Conservation (phyloP, 2,113 vertebrate genomes). For the Dasypus novemcinctus region DNA sequence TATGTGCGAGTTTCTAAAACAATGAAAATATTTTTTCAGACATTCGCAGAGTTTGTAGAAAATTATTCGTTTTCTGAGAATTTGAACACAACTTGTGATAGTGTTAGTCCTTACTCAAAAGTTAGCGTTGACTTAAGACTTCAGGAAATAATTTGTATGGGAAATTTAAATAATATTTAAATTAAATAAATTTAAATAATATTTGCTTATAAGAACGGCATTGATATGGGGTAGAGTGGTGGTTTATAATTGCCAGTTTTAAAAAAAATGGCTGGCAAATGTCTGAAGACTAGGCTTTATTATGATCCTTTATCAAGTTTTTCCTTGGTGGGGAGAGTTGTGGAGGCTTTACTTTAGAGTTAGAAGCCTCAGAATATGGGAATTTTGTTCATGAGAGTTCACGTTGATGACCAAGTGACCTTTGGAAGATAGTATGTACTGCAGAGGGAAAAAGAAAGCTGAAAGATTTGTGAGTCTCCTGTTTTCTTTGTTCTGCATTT, state of each 20-base stretch:
- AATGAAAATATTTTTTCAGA: background rate
- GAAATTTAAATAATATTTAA: too few species aligned
- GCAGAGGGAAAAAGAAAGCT: background rate
- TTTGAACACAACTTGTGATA: background rate
- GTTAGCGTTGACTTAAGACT: background rate
- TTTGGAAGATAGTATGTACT: background rate
- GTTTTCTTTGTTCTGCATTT: slow-evolving; percentile 48
- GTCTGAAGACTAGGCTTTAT: slow-evolving; percentile 63
- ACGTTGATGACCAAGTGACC: background rate
- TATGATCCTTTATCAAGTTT: slow-evolving; percentile 5
- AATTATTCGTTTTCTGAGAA: background rate
- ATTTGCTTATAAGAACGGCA: slow-evolving; percentile 59
- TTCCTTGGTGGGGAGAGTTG: background rate
- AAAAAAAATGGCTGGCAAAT: slow-evolving; percentile 45
- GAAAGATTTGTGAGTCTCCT: background rate
- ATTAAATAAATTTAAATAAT: slow-evolving; percentile 38
- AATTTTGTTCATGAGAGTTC: slow-evolving; percentile 9
- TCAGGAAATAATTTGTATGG: background rate
- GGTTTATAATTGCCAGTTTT: slow-evolving; percentile 31
- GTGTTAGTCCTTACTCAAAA: background rate
- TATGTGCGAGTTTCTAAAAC: background rate
- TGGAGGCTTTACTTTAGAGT: background rate
- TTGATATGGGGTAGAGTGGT: background rate
- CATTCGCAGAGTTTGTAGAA: background rate
- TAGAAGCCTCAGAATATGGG: background rate